Conservation (phyloP, 2,113 vertebrate genomes). For the Strigops habroptila region DNA sequence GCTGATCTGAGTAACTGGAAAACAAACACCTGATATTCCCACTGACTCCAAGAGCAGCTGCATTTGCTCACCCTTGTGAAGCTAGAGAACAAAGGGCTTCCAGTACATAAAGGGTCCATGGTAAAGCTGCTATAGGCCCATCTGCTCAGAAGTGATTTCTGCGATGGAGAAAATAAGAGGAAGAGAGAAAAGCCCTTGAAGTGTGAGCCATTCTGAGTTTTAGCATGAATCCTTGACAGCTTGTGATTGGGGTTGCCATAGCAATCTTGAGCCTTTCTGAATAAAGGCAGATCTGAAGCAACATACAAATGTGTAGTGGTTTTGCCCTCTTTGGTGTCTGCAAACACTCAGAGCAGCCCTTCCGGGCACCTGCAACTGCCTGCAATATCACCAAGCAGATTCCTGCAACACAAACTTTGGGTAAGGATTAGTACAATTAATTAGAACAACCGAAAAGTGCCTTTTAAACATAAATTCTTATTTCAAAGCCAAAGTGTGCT, state of each 20-base stretch:
- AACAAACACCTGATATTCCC: background rate
- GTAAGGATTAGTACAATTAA: background rate
- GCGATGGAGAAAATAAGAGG: background rate
- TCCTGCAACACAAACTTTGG: background rate
- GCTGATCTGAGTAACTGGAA: background rate
- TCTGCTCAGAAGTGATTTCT: background rate
- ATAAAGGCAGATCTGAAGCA: background rate
- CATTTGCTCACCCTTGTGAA: background rate
- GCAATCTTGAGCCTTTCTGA: background rate
- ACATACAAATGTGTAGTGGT: background rate
- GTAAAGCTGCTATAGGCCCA: background rate
- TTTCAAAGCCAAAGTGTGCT: background rate
- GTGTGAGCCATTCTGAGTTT: background rate
- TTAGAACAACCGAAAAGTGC: background rate
- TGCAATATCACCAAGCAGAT: background rate
- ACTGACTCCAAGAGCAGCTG: background rate
- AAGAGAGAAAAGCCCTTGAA: background rate
- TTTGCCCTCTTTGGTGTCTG: background rate
- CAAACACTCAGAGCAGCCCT: background rate
- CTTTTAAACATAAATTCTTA: background rate
- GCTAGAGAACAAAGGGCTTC: background rate
- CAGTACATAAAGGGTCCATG: background rate
- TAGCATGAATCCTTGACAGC: background rate
- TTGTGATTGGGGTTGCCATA: background rate
- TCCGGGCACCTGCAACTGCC: background rate